Base-by-base conservation (phyloP, 2,797 vertebrate species). In the Chelmon rostratus region DNA sequence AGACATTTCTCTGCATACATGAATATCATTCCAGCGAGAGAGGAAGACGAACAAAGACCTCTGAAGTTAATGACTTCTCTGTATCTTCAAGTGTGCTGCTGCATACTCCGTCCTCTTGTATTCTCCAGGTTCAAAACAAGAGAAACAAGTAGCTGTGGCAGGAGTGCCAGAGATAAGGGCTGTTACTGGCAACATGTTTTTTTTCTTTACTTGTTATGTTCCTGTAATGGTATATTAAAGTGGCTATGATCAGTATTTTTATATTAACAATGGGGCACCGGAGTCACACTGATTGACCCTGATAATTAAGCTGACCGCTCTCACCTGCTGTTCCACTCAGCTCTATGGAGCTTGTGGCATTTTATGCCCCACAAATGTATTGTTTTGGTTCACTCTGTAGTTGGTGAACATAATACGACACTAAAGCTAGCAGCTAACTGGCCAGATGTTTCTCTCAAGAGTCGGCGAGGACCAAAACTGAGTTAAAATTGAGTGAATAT, bases 1-100 rank as follows among this genome's bases (percentile, higher is more conserved):
- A 90, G 88, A 86, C 84, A 67, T 92, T 90, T 88, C 83, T 83
- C 82, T 89, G 88, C 90, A 94, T 92, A 92, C 88, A 92, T 94
- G 89, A 93, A 92, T 93, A 89, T 88, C 62, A 86, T 90, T 89
- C 72, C 66, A 49, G 75, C 18, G 15, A 23, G 79, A 68, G 79
- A 52, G 58, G 58, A 44, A 15, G 23, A 40, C 68, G 78, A 91
- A 88, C 88, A 92, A 87, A 88, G 85, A 76, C 54, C 72, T 21
- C 62, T 3, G 44, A 73, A 81, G 79, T 88, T 85, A 86, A 88
- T 85, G 90, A 53, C 75, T 83, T 80, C 79, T 81, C 69, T 74
- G 28, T 68, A 75, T 85, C 77, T 84, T 74, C 19, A 28, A 71
- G 58, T 53, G 64, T 28, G 49, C 50, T 1, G 13, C 63, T 46